Evolutionary conservation across 30 jellyfish, hydroid and myxozoan genomes (phyloP), one percentile per base, ranked within the genome.

Genomic region (Turritopsis rubra): DNA sequence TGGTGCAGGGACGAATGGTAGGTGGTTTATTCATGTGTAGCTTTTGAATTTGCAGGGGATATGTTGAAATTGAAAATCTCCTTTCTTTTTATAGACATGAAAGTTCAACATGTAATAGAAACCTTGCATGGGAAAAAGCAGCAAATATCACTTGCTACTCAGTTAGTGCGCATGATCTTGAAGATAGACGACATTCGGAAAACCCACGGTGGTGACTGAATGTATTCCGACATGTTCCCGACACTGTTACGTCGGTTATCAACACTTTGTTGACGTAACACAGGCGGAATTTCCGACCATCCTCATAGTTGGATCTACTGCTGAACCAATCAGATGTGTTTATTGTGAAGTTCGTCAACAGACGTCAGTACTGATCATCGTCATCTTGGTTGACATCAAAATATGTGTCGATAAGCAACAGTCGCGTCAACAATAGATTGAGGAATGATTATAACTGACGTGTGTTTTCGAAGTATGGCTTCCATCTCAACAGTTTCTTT

Each of bases 71-170:
- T 13, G 60, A 41, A 41, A 41, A 41, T 41, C n/a, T n/a, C n/a
- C n/a, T n/a, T 24, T 22, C 19, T 72, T 52, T 53, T 65, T 54
- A 13, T 80, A 90, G 99, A 95, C 71, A 95, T 95, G 99, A 95
- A 95, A 83, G 97, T 85, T 52, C 99, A 95, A 80, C 98, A 95
- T 80, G 98, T 95, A 68, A 90, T 95, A 25, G 99, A 95, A 74
- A 95, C 99, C 27, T 90, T 95, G 21, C 98, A 91, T 73, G 99
- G 99, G 73, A 95, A 95, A 90, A 91, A 91, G 84, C 99, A 95
- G 86, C 99, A 95, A 79, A 95, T 95, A 54, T 85, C 92, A 28
- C 89, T 95, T 25, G 99, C 99, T 18, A 95, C 99, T 25, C 98
- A 95, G 70, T 87, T 95, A 68, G 99, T 95, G 25, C 93, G 98